Base-by-base conservation (phyloP, 2,113 vertebrate genomes). In the Sebastes schlegelii region DNA sequence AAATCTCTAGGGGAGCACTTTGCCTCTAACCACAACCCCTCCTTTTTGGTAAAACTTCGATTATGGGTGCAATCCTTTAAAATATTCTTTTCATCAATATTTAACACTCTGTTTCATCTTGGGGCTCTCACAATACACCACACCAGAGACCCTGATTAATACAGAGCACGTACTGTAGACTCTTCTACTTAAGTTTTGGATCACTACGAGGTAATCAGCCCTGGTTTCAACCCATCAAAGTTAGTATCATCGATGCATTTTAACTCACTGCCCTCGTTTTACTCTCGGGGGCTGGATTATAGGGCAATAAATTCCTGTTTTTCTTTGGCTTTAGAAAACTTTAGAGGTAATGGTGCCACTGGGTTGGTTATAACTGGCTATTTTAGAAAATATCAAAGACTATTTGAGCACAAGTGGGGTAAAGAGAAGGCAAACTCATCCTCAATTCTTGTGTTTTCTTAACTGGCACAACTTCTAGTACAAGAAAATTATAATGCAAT, bases 71-170 rank as follows among this genome's bases (percentile, higher is more conserved):
- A 68, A 81, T 73, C 70, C 75, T 85, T 90, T 88, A 88, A 92
- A 87, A 93, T 92, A 90, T 91, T 90, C 79, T 77, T 92, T 93
- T 93, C 86, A 94, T 94, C 84, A 92, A 92, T 94, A 92, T 90
- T 92, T 91, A 87, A 93, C 86, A 82, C 57, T 69, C 72, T 45
- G 75, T 89, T 93, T 91, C 87, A 92, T 93, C 93, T 92, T 42
- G 42, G 43, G 77, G 81, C 85, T 90, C 74, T 88, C 79, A 89
- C 83, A 89, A 91, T 88, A 76, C 70, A 85, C 86, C 46, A 84
- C 64, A 55, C 60, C 26, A 88, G 84, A 86, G 70, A 79, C 7
- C 68, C 74, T 85, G 67, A 92, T 93, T 92, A 92, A 80, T 87
- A 91, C 92, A 90, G 89, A 91, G 52, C 68, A 80, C 69, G 14